Percentiles rank a stretch among this genome's conserved stretches.
These are phyloP conservation scores for Zosterops lateralis DNA, from an alignment of 2,113 vertebrate genomes.

Conservation along the genomic window DNA sequence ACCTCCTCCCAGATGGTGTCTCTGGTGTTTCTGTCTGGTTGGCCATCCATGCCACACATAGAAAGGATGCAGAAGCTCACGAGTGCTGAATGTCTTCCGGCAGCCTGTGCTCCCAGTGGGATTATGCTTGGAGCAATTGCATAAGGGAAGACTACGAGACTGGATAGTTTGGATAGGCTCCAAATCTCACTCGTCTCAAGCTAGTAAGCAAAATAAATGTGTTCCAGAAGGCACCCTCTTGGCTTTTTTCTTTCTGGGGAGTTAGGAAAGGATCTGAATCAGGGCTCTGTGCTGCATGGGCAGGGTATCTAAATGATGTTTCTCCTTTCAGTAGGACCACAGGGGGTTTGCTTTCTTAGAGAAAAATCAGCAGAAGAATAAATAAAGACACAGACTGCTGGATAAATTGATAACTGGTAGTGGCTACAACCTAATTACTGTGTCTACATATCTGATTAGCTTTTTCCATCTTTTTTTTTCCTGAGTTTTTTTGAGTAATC, in stretches of 20 bases:
- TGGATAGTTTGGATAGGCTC: neutral
- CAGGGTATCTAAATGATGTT: neutral
- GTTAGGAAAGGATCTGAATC: neutral
- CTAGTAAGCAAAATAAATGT: constrained; percentile 5
- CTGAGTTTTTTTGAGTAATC: neutral
- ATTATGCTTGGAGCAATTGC: neutral
- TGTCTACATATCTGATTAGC: constrained; percentile 16
- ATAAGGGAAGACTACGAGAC: neutral
- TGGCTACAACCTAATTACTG: constrained; percentile 4
- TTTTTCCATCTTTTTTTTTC: neutral
- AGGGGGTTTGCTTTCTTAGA: neutral
- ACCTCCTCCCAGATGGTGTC: neutral
- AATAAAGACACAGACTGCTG: neutral
- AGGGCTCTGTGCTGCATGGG: neutral
- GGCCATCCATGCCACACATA: neutral
- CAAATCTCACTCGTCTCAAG: constrained; percentile 16
- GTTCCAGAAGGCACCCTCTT: neutral
- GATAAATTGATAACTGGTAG: neutral
- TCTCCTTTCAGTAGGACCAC: neutral
- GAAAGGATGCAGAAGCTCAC: neutral
- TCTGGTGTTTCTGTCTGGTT: neutral
- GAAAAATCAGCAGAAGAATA: neutral
- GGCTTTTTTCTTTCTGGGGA: neutral
- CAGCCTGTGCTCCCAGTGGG: neutral
- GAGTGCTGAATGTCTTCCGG: neutral